A percentile compares a stretch with the other conserved stretches of the same genome.
These are phyloP conservation scores for Maconellicoccus hirsutus DNA, from an alignment of 1,140 invertebrate genomes.

Conservation along the genomic window DNA sequence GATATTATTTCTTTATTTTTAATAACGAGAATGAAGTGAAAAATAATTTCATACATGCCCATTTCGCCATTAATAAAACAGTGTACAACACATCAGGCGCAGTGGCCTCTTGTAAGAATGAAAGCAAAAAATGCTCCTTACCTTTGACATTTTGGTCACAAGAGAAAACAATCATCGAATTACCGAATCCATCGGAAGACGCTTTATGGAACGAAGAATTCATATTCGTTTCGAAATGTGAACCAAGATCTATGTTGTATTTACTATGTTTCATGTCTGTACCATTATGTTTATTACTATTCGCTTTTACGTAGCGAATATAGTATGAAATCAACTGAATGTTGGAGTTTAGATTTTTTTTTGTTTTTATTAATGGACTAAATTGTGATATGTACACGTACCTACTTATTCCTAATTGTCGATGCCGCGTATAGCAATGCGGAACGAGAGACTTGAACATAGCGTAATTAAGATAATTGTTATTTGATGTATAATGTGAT, in stretches of 20 bases:
- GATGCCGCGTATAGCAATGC: no score
- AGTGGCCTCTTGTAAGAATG: slow-evolving; percentile 40
- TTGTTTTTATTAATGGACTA: no score
- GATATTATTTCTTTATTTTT: slow-evolving; percentile 72
- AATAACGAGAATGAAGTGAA: slow-evolving; percentile 68
- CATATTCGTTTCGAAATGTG: slow-evolving; percentile 56
- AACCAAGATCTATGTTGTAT: slow-evolving; percentile 57
- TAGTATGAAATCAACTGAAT: no score
- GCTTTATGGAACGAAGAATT: slow-evolving; percentile 60
- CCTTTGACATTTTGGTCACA: slow-evolving; percentile 53
- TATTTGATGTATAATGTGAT: no score
- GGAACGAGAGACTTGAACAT: no score
- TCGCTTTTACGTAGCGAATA: slow-evolving; percentile 48
- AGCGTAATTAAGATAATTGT: no score
- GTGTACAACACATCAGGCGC: slow-evolving; percentile 49
- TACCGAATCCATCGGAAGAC: slow-evolving; percentile 40
- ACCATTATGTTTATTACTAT: slow-evolving; percentile 55
- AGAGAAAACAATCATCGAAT: slow-evolving; percentile 43
- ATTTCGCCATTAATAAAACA: slow-evolving; percentile 55
- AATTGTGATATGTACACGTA: no score
- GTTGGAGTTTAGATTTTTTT: no score
- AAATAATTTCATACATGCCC: slow-evolving; percentile 50
- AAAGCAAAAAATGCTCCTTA: slow-evolving; percentile 47
- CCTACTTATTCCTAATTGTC: no score
- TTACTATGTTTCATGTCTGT: slow-evolving; percentile 53